phyloP scores from a whole-genome alignment of 2,797 vertebrate genomes.

The Aplochiton taeniatus region DNA sequence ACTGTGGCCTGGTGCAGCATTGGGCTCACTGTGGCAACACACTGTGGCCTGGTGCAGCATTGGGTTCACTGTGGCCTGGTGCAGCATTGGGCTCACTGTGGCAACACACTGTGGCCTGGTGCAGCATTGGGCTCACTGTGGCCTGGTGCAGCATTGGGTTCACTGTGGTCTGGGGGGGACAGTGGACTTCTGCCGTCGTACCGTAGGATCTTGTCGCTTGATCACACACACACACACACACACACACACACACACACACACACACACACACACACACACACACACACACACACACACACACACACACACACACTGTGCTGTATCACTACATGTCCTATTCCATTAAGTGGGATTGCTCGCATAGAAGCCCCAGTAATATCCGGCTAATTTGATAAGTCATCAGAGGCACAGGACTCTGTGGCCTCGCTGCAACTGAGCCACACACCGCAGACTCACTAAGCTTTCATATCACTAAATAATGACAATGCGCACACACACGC shows the following conservation, averaged over 20 bases:
- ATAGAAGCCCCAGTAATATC: slow-evolving; percentile 5
- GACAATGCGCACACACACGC: slow-evolving; percentile 16
- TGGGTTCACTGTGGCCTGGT: too few relatives aligned
- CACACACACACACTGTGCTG: background rate
- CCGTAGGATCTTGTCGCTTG: too few relatives aligned
- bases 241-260: background rate
- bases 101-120: too few relatives aligned
- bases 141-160: too few relatives aligned
- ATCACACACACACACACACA: background rate
- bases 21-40: too few relatives aligned
- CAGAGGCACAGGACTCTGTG: slow-evolving; percentile 24
- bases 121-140: too few relatives aligned
- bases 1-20: too few relatives aligned
- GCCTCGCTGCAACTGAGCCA: slow-evolving; percentile 19
- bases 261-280: slow-evolving; percentile 3
- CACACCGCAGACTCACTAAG: slow-evolving; percentile 1
- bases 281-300: background rate
- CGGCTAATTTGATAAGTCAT: slow-evolving; percentile 12
- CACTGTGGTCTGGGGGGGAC: too few relatives aligned
- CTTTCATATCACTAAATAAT: slow-evolving; percentile 28
- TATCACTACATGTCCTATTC: background rate
- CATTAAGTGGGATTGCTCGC: background rate
- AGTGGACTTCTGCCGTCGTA: too few relatives aligned
- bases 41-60: too few relatives aligned
- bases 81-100: too few relatives aligned